These are phyloP conservation scores for Eulemur albifrons DNA, from an alignment of 2,797 vertebrate genomes.

Conservation along the genomic window DNA sequence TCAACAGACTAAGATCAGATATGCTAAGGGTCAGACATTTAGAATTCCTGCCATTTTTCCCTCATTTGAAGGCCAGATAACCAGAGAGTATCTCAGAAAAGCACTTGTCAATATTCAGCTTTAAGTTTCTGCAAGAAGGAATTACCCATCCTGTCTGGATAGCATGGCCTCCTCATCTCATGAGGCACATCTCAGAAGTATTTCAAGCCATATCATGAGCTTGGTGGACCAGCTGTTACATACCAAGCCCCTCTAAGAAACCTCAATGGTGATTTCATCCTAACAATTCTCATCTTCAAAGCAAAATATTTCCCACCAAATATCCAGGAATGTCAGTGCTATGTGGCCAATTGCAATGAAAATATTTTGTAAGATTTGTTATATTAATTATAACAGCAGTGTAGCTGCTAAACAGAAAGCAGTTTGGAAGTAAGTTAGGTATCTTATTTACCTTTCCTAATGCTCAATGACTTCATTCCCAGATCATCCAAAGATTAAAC, in stretches of 20 bases:
- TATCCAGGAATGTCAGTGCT: background rate
- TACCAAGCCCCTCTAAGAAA: slow-evolving; percentile 3
- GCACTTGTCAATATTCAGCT: background rate
- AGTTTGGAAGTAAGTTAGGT: slow-evolving; percentile 22
- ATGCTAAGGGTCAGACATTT: background rate
- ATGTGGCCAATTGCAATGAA: background rate
- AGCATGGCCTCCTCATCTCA: background rate
- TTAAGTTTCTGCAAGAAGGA: background rate
- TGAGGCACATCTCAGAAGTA: background rate
- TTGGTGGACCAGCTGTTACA: background rate
- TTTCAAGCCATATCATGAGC: background rate
- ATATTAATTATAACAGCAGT: background rate
- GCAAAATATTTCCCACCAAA: background rate
- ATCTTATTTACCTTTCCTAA: background rate
- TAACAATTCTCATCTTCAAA: slow-evolving; percentile 50
- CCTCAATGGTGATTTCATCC: background rate
- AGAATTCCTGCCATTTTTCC: background rate
- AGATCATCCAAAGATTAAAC: background rate
- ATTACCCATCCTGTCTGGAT: background rate
- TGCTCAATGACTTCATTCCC: background rate
- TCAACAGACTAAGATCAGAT: background rate
- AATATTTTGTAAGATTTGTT: background rate
- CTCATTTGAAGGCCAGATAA: background rate
- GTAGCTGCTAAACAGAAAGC: background rate
- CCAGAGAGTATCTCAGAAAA: background rate